These are phyloP conservation scores for Amblyjoppa proteus DNA, from an alignment of 2,888 invertebrate species.

Conservation along the genomic window DNA sequence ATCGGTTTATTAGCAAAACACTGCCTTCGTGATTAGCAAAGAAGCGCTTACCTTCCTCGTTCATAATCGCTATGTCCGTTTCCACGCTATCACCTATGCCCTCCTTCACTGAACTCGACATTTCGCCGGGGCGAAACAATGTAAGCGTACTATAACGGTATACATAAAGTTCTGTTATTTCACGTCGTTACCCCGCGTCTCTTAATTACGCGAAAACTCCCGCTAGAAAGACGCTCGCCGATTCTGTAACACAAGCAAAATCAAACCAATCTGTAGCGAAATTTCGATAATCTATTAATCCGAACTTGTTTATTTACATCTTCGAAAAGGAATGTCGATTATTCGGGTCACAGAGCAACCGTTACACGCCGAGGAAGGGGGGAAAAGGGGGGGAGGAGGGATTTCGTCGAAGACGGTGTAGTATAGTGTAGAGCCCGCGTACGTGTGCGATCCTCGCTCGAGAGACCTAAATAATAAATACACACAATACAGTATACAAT, in stretches of 20 bases:
- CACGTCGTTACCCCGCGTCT: not conserved
- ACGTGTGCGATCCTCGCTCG: slow-evolving; percentile 12
- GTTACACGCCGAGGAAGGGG: slow-evolving; percentile 35
- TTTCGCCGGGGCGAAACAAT: slow-evolving; percentile 20
- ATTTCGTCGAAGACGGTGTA: not conserved
- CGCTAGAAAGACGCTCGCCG: not conserved
- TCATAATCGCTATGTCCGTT: slow-evolving; percentile 55
- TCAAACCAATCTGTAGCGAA: not conserved
- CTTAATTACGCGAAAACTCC: not conserved
- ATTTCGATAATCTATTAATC: slow-evolving; percentile 2
- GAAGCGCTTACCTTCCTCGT: slow-evolving; percentile 61
- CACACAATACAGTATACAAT: not conserved
- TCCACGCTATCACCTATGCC: slow-evolving; percentile 36
- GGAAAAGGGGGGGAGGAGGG: not conserved
- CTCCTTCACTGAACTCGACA: slow-evolving; percentile 48
- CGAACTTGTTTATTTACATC: slow-evolving; percentile 62
- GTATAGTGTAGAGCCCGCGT: slow-evolving; percentile 5
- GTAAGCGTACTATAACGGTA: not conserved
- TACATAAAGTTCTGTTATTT: not conserved
- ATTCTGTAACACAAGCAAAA: not conserved
- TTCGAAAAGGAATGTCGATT: slow-evolving; percentile 58
- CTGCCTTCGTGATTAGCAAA: not conserved
- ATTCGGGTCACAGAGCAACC: slow-evolving; percentile 62
- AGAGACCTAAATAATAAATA: slow-evolving; percentile 39
- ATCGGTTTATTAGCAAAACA: not conserved